phyloP scores from a whole-genome alignment of 92 coral and sea anemone genomes.

The Montipora capitata region DNA sequence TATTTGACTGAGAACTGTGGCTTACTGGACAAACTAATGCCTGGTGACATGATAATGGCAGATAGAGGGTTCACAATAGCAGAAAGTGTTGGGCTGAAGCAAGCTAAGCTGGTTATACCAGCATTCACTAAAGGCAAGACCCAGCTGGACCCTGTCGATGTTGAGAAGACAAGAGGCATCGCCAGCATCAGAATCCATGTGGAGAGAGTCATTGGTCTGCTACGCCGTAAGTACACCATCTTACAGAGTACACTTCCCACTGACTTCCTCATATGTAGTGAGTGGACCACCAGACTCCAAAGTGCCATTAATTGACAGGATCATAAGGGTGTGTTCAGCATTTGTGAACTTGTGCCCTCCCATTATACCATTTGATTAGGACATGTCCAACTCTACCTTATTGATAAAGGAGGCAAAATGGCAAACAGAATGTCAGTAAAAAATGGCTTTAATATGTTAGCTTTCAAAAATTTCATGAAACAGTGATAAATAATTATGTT shows the following conservation, averaged over 20 bases:
- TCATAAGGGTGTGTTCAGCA: too few relatives aligned
- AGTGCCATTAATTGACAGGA: too few relatives aligned
- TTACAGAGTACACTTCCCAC: constrained; percentile 55
- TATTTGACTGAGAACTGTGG: too few relatives aligned
- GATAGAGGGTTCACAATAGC: too few relatives aligned
- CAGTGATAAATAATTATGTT: constrained; percentile 9
- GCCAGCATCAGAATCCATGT: constrained; percentile 58
- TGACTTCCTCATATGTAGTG: constrained; percentile 44
- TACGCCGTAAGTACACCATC: constrained; percentile 57
- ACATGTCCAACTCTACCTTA: too few relatives aligned
- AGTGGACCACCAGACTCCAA: too few relatives aligned
- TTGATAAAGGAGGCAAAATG: constrained; percentile 28
- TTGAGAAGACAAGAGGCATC: constrained; percentile 56
- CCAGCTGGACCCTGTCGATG: constrained; percentile 62
- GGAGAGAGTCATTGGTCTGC: constrained; percentile 66
- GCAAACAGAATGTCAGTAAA: not conserved
- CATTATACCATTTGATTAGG: too few relatives aligned
- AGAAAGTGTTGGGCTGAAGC: too few relatives aligned
- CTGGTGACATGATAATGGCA: too few relatives aligned
- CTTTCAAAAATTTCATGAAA: constrained; percentile 5
- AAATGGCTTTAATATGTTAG: constrained; percentile 34
- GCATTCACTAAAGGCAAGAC: constrained; percentile 71
- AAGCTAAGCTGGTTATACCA: too few relatives aligned
- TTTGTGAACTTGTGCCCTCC: not conserved
- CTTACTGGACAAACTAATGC: too few relatives aligned